phyloP scores from a whole-genome alignment of 2,113 vertebrate species.

The Ibidorhyncha struthersii region DNA sequence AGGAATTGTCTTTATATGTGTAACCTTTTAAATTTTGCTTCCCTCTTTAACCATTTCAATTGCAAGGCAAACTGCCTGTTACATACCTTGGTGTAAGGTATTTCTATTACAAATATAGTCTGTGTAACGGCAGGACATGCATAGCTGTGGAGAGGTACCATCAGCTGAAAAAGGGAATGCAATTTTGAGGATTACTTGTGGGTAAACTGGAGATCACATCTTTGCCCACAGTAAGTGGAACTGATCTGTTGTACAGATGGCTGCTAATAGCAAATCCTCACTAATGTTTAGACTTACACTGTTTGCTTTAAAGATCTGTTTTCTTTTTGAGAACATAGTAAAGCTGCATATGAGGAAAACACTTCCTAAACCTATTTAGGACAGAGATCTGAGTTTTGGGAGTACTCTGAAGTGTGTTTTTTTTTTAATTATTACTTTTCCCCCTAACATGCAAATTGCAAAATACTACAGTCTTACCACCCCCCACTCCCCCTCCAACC shows the following conservation, averaged over 20 bases:
- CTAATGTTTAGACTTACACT: not conserved
- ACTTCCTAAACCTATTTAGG: not conserved
- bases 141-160: not conserved
- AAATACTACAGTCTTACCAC: not conserved
- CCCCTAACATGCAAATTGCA: not conserved
- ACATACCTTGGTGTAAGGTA: not conserved
- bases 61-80: not conserved
- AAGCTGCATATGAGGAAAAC: not conserved
- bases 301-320: not conserved
- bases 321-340: not conserved
- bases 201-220: not conserved
- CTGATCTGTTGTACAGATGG: not conserved
- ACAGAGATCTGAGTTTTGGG: not conserved
- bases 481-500: no score
- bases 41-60: not conserved
- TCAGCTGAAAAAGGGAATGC: not conserved
- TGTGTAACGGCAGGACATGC: fast-evolving
- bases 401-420: not conserved
- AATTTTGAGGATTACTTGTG: not conserved
- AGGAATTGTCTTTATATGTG: not conserved
- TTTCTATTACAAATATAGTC: not conserved
- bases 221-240: not conserved
- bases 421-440: not conserved
- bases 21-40: not conserved
- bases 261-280: not conserved